phyloP scores from a whole-genome alignment of 2,797 vertebrate genomes.

The Stomatorhinus walkeri region DNA sequence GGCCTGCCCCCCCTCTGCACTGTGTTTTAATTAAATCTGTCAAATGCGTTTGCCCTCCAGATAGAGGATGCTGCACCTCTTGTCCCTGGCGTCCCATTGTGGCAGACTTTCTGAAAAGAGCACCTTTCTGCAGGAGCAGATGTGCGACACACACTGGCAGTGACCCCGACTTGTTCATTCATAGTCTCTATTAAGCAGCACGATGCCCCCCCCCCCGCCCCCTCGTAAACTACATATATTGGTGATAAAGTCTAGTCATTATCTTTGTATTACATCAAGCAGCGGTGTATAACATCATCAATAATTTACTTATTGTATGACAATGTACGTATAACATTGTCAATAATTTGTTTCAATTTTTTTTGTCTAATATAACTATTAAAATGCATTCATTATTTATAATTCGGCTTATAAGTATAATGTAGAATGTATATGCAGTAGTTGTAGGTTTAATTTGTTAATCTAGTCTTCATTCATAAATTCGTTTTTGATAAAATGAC shows the following conservation, averaged over 20 bases:
- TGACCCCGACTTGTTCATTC: conserved; percentile 7
- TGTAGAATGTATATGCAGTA: not conserved
- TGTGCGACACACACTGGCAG: not conserved
- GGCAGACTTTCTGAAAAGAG: not conserved
- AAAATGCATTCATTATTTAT: not conserved
- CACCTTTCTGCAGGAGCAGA: not conserved
- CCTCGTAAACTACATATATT: not conserved
- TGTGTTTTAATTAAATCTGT: conserved; percentile 6
- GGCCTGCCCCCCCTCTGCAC: not conserved
- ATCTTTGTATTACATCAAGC: not conserved
- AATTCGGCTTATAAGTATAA: not conserved
- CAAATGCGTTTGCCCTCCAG: not conserved
- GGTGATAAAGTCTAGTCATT: not conserved
- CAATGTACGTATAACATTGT: not conserved
- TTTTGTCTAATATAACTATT: not conserved
- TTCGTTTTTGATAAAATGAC: not conserved
- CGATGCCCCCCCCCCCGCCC: not conserved
- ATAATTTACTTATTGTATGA: no score
- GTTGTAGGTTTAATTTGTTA: not conserved
- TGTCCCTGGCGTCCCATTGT: not conserved
- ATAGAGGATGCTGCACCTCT: not conserved
- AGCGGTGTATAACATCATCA: not conserved
- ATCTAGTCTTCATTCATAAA: not conserved
- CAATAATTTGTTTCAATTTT: not conserved
- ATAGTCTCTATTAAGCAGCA: not conserved